Evolutionary conservation across 2,113 vertebrate species (phyloP).

Genomic region (Prinia subflava): DNA sequence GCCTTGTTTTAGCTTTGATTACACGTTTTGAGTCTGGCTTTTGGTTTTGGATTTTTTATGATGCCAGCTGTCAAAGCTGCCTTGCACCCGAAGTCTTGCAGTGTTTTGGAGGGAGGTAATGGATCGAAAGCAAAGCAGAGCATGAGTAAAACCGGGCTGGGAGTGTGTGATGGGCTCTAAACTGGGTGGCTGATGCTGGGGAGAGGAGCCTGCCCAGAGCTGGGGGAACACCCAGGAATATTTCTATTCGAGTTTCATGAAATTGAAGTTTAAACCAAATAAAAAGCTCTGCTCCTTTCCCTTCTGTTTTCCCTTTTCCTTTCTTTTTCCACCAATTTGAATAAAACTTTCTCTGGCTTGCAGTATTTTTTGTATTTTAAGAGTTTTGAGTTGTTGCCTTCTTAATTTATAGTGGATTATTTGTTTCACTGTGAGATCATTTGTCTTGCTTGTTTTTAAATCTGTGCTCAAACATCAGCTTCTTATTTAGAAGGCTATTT

Average conservation of each 20-base stretch:
- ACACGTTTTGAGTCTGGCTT: not conserved
- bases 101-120: not conserved
- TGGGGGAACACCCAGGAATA: not conserved
- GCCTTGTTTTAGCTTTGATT: not conserved
- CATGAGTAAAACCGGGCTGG: rapidly evolving
- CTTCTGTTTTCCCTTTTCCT: not conserved
- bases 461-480: not conserved
- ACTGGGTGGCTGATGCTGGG: not conserved
- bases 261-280: not conserved
- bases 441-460: not conserved
- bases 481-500: not conserved
- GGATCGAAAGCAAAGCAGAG: not conserved
- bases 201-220: not conserved
- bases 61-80: not conserved
- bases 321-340: not conserved
- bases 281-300: not conserved
- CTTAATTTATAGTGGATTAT: not conserved
- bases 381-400: not conserved
- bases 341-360: not conserved
- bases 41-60: not conserved
- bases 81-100: not conserved
- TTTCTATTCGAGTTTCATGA: not conserved
- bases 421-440: not conserved
- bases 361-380: not conserved
- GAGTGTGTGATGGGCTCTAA: not conserved